phyloP scores from a whole-genome alignment of 2,113 vertebrate genomes.

The Athene cunicularia region DNA sequence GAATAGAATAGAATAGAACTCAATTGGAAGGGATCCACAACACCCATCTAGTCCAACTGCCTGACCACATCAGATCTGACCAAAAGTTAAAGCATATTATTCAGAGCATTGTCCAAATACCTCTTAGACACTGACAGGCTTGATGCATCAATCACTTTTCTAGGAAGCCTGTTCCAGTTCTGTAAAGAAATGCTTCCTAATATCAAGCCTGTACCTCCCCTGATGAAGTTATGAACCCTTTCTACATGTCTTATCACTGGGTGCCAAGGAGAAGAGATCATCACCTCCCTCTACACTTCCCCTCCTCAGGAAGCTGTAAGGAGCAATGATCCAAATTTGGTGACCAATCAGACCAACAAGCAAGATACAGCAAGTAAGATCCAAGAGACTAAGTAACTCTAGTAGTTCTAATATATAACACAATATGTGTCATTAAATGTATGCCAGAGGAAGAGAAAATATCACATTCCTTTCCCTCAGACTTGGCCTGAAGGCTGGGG shows the following conservation, averaged over 20 bases:
- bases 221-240: background rate
- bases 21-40: background rate
- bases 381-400: background rate
- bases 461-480: background rate
- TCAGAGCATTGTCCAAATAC: background rate
- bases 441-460: background rate
- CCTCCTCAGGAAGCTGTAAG: background rate
- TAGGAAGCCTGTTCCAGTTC: background rate
- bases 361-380: background rate
- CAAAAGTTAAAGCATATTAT: background rate
- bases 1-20: background rate
- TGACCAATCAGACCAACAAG: rapidly evolving
- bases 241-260: rapidly evolving
- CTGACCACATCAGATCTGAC: background rate
- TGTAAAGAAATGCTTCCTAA: background rate
- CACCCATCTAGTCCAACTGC: background rate
- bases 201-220: background rate
- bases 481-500: background rate
- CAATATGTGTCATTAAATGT: background rate
- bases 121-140: background rate
- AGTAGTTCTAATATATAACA: background rate
- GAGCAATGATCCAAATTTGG: background rate
- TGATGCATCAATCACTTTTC: rapidly evolving
- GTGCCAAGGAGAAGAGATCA: background rate
- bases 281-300: background rate